A percentile compares a stretch with the other conserved stretches of the same genome.
phyloP scores from a whole-genome alignment of 2,113 vertebrate genomes.

The Gallinago paraguaiae region DNA sequence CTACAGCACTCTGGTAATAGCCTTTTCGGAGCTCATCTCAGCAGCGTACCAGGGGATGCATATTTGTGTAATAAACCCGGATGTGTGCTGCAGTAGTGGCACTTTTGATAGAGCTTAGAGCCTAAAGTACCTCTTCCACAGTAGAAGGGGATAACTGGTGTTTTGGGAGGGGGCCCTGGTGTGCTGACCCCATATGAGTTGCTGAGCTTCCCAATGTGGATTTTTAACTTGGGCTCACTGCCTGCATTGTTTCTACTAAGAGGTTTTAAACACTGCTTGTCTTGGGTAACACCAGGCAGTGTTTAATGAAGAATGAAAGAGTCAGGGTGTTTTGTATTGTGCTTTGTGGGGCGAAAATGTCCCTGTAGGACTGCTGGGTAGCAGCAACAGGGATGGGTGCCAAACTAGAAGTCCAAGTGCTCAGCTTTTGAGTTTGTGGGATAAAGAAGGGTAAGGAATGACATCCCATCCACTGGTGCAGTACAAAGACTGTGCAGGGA shows the following conservation, averaged over 20 bases:
- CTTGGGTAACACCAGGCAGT: neutral
- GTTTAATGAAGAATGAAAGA: neutral
- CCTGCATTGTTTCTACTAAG: neutral
- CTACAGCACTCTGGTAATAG: neutral
- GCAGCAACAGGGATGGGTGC: neutral
- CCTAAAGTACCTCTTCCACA: neutral
- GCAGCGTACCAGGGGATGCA: fast-evolving
- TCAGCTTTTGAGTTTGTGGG: neutral
- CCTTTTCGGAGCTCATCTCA: neutral
- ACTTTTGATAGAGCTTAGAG: neutral
- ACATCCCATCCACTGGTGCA: neutral
- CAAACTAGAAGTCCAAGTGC: neutral
- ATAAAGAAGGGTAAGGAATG: neutral
- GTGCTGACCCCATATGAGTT: fast-evolving
- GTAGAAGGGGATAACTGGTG: neutral
- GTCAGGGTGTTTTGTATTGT: neutral
- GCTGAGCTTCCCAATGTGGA: neutral
- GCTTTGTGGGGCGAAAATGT: neutral
- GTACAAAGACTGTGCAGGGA: neutral
- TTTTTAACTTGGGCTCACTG: neutral
- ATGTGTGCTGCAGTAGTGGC: neutral
- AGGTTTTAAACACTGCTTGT: slow-evolving; percentile 5
- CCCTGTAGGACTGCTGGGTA: neutral
- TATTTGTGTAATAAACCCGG: neutral
- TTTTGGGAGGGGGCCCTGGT: neutral